Conservation (phyloP, 2,888 invertebrate genomes). For the Tiliacea aurago region DNA sequence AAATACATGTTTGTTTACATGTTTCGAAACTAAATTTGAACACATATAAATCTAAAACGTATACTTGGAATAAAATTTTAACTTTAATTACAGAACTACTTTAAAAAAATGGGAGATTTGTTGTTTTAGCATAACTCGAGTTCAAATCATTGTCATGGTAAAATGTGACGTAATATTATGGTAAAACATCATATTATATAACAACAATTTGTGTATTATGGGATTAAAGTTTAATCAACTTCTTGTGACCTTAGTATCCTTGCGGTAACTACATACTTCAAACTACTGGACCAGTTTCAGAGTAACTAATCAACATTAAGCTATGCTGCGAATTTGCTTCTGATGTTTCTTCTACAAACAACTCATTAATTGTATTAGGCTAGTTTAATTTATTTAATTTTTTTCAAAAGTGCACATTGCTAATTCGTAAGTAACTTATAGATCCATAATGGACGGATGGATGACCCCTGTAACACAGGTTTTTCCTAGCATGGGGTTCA, state of each 20-base stretch:
- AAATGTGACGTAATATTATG: not conserved
- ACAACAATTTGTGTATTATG: not conserved
- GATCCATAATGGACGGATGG: too few species aligned
- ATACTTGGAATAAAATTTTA: not conserved
- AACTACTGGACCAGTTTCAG: slow-evolving; percentile 19
- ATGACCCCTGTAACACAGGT: too few species aligned
- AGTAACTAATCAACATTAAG: not conserved
- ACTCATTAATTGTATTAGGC: too few species aligned
- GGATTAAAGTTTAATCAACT: not conserved
- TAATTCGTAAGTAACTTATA: too few species aligned
- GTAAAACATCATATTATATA: not conserved
- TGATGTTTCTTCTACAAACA: not conserved
- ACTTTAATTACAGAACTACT: not conserved
- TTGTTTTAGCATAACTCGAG: not conserved
- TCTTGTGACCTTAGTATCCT: slow-evolving; percentile 45
- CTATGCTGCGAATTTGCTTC: not conserved
- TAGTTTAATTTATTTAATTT: too few species aligned
- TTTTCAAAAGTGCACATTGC: too few species aligned
- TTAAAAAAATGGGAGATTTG: not conserved
- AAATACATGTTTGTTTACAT: not conserved
- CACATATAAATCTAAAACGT: not conserved
- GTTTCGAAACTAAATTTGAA: not conserved
- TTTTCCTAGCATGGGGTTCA: too few species aligned
- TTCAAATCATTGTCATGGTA: not conserved
- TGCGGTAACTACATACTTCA: slow-evolving; percentile 34